Evolutionary conservation across 2,888 invertebrate species (phyloP).

Genomic region (Erpobdella octoculata): DNA sequence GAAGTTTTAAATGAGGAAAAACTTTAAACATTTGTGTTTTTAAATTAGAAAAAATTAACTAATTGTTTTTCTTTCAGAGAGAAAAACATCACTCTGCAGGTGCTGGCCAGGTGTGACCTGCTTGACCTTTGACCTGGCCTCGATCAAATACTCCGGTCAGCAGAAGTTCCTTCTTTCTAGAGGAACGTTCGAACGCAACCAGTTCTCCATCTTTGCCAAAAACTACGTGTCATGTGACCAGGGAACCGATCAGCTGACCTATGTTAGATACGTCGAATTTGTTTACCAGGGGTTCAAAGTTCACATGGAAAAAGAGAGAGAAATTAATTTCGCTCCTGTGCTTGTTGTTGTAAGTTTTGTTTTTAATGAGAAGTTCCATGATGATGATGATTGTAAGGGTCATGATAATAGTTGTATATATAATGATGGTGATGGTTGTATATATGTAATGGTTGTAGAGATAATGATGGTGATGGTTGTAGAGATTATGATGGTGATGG

Average conservation of each 20-base stretch:
- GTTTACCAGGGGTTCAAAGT: background rate
- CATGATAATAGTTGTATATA: no score
- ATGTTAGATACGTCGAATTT: constrained; percentile 9
- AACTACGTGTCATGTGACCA: background rate
- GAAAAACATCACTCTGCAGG: constrained; percentile 1
- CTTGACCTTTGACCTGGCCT: background rate
- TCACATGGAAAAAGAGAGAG: constrained; percentile 5
- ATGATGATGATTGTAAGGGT: no score
- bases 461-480: no score
- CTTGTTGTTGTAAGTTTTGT: constrained; percentile 2
- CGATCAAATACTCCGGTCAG: background rate
- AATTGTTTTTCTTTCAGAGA: background rate
- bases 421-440: no score
- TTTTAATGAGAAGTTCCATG: no score
- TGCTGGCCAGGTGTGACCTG: background rate
- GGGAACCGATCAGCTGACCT: background rate
- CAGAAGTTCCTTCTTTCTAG: constrained; percentile 3
- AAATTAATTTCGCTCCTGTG: background rate
- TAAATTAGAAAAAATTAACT: no score
- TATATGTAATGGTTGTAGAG: no score
- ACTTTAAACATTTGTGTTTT: no score
- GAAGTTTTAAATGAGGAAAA: background rate
- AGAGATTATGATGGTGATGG: no score
- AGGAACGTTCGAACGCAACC: background rate
- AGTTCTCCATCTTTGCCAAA: constrained; percentile 9